phyloP scores from a whole-genome alignment of 2,797 vertebrate species.

The Myotis planiceps region DNA sequence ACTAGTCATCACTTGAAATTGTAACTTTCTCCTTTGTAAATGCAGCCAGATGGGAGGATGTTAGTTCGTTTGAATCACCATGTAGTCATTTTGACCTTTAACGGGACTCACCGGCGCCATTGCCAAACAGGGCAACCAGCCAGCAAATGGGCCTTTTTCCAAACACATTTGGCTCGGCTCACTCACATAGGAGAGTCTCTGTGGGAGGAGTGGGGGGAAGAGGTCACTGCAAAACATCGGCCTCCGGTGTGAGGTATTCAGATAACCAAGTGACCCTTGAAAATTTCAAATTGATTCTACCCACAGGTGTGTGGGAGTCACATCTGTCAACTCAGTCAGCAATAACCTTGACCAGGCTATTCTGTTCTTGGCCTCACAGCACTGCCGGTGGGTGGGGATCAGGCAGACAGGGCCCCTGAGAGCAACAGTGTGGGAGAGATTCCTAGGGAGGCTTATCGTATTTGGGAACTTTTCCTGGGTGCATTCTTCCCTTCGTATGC shows the following conservation, averaged over 20 bases:
- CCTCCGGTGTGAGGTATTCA: background rate
- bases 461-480: background rate
- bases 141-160: background rate
- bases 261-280: background rate
- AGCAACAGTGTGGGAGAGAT: background rate
- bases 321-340: background rate
- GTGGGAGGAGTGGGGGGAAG: background rate
- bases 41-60: background rate
- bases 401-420: background rate
- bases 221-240: background rate
- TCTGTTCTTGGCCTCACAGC: background rate
- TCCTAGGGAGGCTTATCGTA: background rate
- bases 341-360: background rate
- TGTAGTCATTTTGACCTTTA: constrained; percentile 3
- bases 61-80: background rate
- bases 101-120: background rate
- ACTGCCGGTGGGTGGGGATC: background rate
- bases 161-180: background rate
- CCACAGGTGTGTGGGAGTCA: background rate
- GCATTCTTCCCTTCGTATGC: background rate
- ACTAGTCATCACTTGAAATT: background rate
- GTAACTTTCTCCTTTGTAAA: background rate
- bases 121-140: background rate
- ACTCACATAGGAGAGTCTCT: background rate
- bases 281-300: background rate